Evolutionary conservation across 1,140 invertebrate species (phyloP).

Genomic region (Heliconius eleuchia): DNA sequence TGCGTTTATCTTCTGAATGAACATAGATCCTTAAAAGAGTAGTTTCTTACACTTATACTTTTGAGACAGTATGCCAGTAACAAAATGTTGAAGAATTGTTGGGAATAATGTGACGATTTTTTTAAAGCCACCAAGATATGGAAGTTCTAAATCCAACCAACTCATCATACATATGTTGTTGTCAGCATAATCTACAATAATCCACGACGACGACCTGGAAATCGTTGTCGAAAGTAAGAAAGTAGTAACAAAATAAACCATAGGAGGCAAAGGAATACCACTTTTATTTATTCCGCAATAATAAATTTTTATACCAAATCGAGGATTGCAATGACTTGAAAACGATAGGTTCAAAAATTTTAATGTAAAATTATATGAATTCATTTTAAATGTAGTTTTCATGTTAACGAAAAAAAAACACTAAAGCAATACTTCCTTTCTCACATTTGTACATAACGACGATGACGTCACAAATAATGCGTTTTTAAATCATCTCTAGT

Average conservation of each 20-base stretch:
- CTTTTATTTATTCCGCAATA: background rate
- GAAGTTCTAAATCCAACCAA: background rate
- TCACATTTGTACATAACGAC: background rate
- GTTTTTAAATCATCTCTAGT: background rate
- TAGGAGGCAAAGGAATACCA: background rate
- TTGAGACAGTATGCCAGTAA: too few relatives aligned
- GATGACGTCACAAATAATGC: background rate
- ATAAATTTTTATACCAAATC: too few relatives aligned
- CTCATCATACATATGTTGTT: background rate
- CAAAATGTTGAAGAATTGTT: too few relatives aligned
- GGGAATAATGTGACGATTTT: too few relatives aligned
- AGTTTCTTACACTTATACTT: too few relatives aligned
- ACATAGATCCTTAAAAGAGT: too few relatives aligned
- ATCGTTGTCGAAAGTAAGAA: background rate
- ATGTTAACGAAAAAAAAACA: too few relatives aligned
- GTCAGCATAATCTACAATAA: background rate
- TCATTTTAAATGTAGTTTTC: too few relatives aligned
- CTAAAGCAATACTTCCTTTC: background rate
- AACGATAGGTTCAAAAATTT: too few relatives aligned
- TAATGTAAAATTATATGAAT: too few relatives aligned
- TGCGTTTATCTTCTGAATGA: too few relatives aligned
- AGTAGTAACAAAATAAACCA: background rate
- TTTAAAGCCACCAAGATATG: background rate
- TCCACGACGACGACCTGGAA: background rate
- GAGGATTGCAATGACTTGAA: too few relatives aligned